A percentile compares a stretch with the other conserved stretches of the same genome.
Evolutionary conservation across 2,888 invertebrate species (phyloP).

Genomic region (Lithophane ornitopus): DNA sequence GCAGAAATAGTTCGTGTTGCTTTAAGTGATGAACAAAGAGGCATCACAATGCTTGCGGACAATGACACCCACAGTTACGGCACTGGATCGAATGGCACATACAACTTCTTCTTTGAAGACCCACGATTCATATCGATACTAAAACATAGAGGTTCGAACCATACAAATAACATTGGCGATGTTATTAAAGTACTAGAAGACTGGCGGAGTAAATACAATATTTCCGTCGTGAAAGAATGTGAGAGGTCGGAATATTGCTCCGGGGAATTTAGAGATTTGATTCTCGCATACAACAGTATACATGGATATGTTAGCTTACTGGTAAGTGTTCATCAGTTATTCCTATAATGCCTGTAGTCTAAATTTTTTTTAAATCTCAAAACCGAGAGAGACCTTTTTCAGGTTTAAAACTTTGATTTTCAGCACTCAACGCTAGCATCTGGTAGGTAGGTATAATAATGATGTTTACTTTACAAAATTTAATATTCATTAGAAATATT

Average conservation of each 20-base stretch:
- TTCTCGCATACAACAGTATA: constrained; percentile 92
- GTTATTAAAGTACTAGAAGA: constrained; percentile 82
- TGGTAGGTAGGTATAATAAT: neutral
- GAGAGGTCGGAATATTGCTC: constrained; percentile 89
- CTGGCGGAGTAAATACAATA: constrained; percentile 82
- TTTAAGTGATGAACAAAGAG: constrained; percentile 81
- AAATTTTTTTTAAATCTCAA: neutral
- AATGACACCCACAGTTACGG: constrained; percentile 75
- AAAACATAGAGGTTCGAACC: constrained; percentile 78
- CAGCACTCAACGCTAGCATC: neutral
- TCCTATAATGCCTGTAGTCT: neutral
- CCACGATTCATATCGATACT: constrained; percentile 81
- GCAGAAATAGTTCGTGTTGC: constrained; percentile 28
- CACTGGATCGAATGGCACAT: constrained; percentile 71
- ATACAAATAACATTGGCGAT: constrained; percentile 79
- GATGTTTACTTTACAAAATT: constrained; percentile 7
- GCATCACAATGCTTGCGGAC: constrained; percentile 80
- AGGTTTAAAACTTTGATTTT: neutral
- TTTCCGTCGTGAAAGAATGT: constrained; percentile 84
- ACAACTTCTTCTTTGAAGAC: constrained; percentile 79
- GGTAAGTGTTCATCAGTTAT: constrained; percentile 87
- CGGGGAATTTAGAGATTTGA: constrained; percentile 90
- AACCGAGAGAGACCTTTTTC: neutral
- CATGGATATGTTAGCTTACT: constrained; percentile 96
- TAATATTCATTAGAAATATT: constrained; percentile 16